These are phyloP conservation scores for Platycheirus albimanus DNA, from an alignment of 2,888 invertebrate species.

Conservation along the genomic window DNA sequence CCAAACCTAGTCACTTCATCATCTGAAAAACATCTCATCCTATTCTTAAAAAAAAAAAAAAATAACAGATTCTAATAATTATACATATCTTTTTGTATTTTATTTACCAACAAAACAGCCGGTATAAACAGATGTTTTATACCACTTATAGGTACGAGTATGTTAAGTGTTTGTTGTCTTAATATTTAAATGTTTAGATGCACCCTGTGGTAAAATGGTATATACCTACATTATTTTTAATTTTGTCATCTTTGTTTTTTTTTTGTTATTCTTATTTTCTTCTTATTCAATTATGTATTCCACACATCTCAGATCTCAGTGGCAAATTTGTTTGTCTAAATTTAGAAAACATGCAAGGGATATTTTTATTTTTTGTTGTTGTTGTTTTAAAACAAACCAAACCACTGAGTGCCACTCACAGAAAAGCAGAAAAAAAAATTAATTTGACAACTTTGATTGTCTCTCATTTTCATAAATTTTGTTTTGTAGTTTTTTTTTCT, in stretches of 20 bases:
- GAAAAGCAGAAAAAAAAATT: constrained; percentile 36
- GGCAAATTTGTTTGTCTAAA: constrained; percentile 10
- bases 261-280: constrained; percentile 27
- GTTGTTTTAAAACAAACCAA: constrained; percentile 1
- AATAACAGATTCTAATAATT: constrained; percentile 2
- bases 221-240: constrained; percentile 1
- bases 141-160: constrained; percentile 69
- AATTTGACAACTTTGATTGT: constrained; percentile 54
- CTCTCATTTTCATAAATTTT: constrained; percentile 27
- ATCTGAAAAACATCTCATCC: background rate
- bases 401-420: constrained; percentile 29
- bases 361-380: background rate
- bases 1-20: constrained; percentile 17
- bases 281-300: constrained; percentile 6
- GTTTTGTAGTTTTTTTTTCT: constrained; percentile 25
- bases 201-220: constrained; percentile 44
- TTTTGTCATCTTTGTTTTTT: constrained; percentile 4
- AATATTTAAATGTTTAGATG: constrained; percentile 61
- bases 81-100: constrained; percentile 43
- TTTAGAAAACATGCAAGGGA: constrained; percentile 16
- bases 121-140: constrained; percentile 73
- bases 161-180: constrained; percentile 42
- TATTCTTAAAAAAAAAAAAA: background rate
- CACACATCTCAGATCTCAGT: background rate
- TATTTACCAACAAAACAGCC: constrained; percentile 59